Conservation (phyloP, 2,888 invertebrate genomes). For the Spisula subtruncata region DNA sequence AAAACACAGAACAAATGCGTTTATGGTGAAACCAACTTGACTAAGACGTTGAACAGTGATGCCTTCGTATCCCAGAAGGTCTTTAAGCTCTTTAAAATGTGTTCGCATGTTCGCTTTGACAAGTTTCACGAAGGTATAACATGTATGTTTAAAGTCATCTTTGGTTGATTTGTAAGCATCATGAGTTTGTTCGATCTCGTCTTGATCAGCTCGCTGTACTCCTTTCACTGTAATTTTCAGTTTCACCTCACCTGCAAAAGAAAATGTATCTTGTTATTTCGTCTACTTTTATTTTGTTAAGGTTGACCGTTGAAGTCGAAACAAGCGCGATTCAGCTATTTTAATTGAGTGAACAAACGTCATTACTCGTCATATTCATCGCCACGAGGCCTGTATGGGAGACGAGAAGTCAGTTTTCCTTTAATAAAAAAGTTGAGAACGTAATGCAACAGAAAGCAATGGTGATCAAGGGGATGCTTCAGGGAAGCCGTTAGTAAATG, state of each 20-base stretch:
- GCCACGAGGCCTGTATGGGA: too few species aligned
- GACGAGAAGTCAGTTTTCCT: too few species aligned
- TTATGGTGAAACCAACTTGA: conserved; percentile 67
- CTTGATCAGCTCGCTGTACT: conserved; percentile 57
- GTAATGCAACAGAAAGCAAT: too few species aligned
- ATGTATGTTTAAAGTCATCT: conserved; percentile 71
- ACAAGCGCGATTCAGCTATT: too few species aligned
- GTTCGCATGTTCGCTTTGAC: conserved; percentile 69
- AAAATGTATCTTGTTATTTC: neutral
- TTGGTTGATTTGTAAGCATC: conserved; percentile 64
- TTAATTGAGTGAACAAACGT: too few species aligned
- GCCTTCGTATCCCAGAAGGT: conserved; percentile 52
- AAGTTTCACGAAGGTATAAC: conserved; percentile 70
- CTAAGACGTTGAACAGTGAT: conserved; percentile 64
- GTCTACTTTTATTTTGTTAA: neutral
- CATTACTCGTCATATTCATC: too few species aligned
- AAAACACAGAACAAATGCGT: conserved; percentile 64
- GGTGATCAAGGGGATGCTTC: too few species aligned
- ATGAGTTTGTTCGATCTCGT: conserved; percentile 59
- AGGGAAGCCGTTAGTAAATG: too few species aligned
- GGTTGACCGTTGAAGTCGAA: too few species aligned
- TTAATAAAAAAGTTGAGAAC: too few species aligned
- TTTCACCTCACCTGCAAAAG: conserved; percentile 71
- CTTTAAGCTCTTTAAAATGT: conserved; percentile 72
- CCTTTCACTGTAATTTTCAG: conserved; percentile 71